Conservation (phyloP, 2,113 vertebrate genomes). For the Uria aalge region DNA sequence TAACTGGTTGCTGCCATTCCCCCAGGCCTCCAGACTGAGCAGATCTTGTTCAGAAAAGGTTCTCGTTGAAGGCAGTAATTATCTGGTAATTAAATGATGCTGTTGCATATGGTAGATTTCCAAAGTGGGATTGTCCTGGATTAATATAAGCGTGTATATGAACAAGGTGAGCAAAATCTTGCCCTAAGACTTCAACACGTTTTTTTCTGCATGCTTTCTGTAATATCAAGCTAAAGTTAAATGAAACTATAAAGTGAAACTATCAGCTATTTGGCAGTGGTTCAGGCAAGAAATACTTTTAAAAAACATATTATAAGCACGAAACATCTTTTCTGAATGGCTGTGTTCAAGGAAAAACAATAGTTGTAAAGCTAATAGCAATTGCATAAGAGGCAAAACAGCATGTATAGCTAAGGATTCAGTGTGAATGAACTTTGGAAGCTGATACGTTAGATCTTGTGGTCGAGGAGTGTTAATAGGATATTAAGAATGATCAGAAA, state of each 20-base stretch:
- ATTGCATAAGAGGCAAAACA: not conserved
- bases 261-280: not conserved
- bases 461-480: not conserved
- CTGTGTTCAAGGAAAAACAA: slow-evolving; percentile 14
- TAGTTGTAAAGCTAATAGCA: not conserved
- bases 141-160: not conserved
- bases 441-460: not conserved
- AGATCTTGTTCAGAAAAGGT: slow-evolving; percentile 30
- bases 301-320: not conserved
- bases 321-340: not conserved
- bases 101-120: slow-evolving; percentile 32
- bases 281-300: slow-evolving; percentile 22
- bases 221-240: slow-evolving; percentile 2
- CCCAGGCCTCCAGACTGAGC: slow-evolving; percentile 6
- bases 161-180: not conserved
- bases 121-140: not conserved
- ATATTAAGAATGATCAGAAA: not conserved
- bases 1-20: not conserved
- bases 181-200: not conserved
- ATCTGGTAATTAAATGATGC: slow-evolving; percentile 41
- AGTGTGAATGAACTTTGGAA: not conserved
- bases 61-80: slow-evolving; percentile 2
- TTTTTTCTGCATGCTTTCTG: not conserved
- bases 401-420: not conserved
- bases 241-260: not conserved